Evolutionary conservation across 2,797 vertebrate species (phyloP), one percentile per base, ranked within the genome.

Genomic region (Neostethus bicornis): DNA sequence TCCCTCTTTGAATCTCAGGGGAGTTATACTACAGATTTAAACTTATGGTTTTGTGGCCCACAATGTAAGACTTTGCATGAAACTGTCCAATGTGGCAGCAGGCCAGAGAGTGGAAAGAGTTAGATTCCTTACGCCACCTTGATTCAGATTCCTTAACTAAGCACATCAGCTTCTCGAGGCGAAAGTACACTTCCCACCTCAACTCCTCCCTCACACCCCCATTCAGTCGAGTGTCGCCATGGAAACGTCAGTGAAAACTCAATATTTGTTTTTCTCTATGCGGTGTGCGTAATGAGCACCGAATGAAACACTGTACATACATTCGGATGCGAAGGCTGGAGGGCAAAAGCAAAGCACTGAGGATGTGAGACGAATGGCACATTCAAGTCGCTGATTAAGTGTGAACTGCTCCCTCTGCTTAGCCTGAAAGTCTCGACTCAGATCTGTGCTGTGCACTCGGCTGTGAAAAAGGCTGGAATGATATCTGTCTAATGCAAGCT

Each of bases 191-290:
- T 57, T 68, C 21, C 54, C 69, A 68, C 54, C 78, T 85, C 79
- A 79, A 53, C 73, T 73, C 66, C 81, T 61, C 20, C n/a, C n/a
- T n/a, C n/a, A n/a, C n/a, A n/a, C n/a, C n/a, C 51, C 56, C 31
- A 48, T 82, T 79, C 72, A 35, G 74, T 26, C 59, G 74, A 51
- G 66, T 2, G 86, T 90, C 86, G 58, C 85, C 79, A 90, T 90
- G 83, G 90, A 87, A 86, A 90, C 80, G 5, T 80, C 59, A 61
- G 70, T 77, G 82, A 63, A 83, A 85, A 80, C 76, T 73, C 53
- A 51, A 78, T 66, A 69, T 77, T 79, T 37, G 67, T 72, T 75
- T 61, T 55, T 71, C 61, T 69, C 55, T 60, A 42, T 56, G 63
- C 28, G 19, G 45, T 28, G 53, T 61, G 66, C 44, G 37, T 81